Evolutionary conservation across 2,797 vertebrate species (phyloP).

Genomic region (Intellagama lesueurii): DNA sequence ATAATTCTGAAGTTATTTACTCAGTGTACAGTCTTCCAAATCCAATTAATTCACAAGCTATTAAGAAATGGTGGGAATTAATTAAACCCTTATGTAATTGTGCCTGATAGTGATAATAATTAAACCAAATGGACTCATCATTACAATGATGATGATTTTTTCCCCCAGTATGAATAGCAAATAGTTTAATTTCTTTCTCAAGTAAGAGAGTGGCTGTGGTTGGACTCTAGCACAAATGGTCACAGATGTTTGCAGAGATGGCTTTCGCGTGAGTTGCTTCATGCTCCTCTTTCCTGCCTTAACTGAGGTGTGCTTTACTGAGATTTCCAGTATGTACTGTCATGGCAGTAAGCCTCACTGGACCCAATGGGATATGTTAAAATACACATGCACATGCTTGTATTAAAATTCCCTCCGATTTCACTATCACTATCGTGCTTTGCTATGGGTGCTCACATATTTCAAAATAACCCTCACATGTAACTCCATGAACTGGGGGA

Average conservation of each 20-base stretch:
- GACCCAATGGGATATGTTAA: too few relatives aligned
- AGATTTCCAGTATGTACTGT: background rate
- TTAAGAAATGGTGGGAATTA: slow-evolving; percentile 65
- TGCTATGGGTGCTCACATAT: too few relatives aligned
- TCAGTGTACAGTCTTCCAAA: slow-evolving; percentile 56
- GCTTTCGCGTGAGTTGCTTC: background rate
- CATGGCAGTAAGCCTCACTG: background rate
- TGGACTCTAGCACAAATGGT: slow-evolving; percentile 9
- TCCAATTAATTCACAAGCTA: slow-evolving; percentile 58
- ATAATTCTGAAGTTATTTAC: slow-evolving; percentile 68
- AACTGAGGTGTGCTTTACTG: background rate
- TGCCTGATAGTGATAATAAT: slow-evolving; percentile 48
- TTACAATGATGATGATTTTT: slow-evolving; percentile 25
- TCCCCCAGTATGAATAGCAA: slow-evolving; percentile 9
- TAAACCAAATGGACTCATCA: slow-evolving; percentile 45
- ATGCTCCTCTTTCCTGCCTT: background rate
- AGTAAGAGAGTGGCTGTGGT: background rate
- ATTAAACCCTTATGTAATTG: slow-evolving; percentile 56
- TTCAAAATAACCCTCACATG: too few relatives aligned
- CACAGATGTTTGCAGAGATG: background rate
- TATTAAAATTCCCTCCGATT: too few relatives aligned
- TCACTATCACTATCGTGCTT: too few relatives aligned
- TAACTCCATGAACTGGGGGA: too few relatives aligned
- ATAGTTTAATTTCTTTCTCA: slow-evolving; percentile 46
- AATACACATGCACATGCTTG: too few relatives aligned